Percentiles rank a stretch among this genome's conserved stretches.
Evolutionary conservation across 1,140 invertebrate genomes (phyloP).

Genomic region (Drosophila orena): DNA sequence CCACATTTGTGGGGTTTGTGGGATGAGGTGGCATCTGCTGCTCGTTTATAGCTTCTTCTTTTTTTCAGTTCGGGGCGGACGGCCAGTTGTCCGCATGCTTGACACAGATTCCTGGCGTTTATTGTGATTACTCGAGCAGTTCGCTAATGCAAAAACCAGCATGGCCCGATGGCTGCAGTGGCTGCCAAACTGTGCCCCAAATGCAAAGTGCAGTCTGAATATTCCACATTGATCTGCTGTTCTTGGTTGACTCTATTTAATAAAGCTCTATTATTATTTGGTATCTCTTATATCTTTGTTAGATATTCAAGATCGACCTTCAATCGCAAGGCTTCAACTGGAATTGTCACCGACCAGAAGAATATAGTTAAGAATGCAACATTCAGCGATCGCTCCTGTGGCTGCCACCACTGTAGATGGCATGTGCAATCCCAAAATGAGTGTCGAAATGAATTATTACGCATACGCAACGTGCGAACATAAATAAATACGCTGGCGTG

Average conservation of each 20-base stretch:
- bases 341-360: no score
- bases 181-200: constrained; percentile 50
- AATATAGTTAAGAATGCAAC: no score
- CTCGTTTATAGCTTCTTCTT: not conserved
- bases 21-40: constrained; percentile 14
- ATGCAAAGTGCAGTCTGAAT: not conserved
- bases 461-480: constrained; percentile 63
- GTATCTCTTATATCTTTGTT: no score
- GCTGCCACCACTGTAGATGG: not conserved
- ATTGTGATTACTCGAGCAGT: constrained; percentile 46
- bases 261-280: no score
- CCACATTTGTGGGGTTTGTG: no score
- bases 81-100: constrained; percentile 31
- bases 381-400: no score
- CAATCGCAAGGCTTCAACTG: no score
- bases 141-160: constrained; percentile 34
- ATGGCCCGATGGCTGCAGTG: constrained; percentile 25
- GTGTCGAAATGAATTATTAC: constrained; percentile 50
- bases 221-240: no score
- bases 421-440: constrained; percentile 8
- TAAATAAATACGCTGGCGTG: constrained; percentile 34
- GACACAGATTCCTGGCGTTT: constrained; percentile 65
- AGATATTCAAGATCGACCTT: no score
- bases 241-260: no score
- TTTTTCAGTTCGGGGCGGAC: not conserved